Evolutionary conservation across 2,113 vertebrate genomes (phyloP).

Genomic region (Rafetus swinhoei): DNA sequence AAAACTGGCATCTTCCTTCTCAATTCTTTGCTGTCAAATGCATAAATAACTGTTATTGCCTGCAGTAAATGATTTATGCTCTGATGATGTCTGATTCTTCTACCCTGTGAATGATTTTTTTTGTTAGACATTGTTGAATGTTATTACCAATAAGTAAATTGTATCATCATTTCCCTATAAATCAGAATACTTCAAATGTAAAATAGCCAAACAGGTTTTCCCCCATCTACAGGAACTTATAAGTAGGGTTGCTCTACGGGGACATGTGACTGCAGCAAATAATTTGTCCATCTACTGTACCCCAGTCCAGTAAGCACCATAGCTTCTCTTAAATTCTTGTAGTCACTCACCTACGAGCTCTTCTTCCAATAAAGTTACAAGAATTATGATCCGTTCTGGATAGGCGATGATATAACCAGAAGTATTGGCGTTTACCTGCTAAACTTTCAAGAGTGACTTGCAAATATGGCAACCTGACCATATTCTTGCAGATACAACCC

Average conservation of each 20-base stretch:
- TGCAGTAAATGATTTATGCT: constrained; percentile 35
- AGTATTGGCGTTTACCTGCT: background rate
- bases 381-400: background rate
- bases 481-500: background rate
- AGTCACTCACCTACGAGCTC: background rate
- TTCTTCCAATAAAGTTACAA: background rate
- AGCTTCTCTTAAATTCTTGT: constrained; percentile 5
- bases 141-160: constrained; percentile 60
- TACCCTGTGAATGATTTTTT: constrained; percentile 57
- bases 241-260: background rate
- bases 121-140: constrained; percentile 53
- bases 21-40: constrained; percentile 51
- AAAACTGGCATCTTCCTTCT: constrained; percentile 58
- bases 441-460: background rate
- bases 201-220: constrained; percentile 37
- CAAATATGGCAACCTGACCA: background rate
- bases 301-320: background rate
- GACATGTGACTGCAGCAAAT: background rate
- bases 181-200: background rate
- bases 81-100: constrained; percentile 52
- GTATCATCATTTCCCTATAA: constrained; percentile 52
- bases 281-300: background rate
- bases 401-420: background rate
- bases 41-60: constrained; percentile 62
- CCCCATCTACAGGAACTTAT: constrained; percentile 18